Percentiles rank a stretch among this genome's conserved stretches.
These are phyloP conservation scores for Falco concolor DNA, from an alignment of 2,797 vertebrate species.

Conservation along the genomic window DNA sequence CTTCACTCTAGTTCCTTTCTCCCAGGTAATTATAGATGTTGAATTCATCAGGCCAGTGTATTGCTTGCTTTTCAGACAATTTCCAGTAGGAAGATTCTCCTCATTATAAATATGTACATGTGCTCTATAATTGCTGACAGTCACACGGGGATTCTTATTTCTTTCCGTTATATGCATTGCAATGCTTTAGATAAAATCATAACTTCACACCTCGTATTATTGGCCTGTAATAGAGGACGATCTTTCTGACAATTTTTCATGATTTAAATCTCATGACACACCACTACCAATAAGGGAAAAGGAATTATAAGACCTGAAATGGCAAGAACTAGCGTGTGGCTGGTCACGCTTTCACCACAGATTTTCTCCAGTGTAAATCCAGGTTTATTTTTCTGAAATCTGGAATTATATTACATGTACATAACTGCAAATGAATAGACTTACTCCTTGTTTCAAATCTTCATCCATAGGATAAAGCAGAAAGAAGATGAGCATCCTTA, in stretches of 20 bases:
- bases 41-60: neutral
- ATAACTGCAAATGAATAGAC: neutral
- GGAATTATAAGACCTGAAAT: neutral
- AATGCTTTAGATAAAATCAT: neutral
- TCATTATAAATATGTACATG: neutral
- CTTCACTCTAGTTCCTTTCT: neutral
- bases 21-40: neutral
- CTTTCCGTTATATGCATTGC: neutral
- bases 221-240: neutral
- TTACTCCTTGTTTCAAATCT: neutral
- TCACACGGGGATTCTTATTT: neutral
- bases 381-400: neutral
- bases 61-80: neutral
- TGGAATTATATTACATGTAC: neutral
- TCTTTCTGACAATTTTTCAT: neutral
- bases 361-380: neutral
- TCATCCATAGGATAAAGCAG: neutral
- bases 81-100: neutral
- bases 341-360: neutral
- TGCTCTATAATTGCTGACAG: neutral
- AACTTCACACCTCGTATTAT: neutral
- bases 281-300: neutral
- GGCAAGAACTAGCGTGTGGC: neutral
- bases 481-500: neutral
- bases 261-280: neutral